Conservation (phyloP, 2,888 invertebrate species). For the Pocota personata region DNA sequence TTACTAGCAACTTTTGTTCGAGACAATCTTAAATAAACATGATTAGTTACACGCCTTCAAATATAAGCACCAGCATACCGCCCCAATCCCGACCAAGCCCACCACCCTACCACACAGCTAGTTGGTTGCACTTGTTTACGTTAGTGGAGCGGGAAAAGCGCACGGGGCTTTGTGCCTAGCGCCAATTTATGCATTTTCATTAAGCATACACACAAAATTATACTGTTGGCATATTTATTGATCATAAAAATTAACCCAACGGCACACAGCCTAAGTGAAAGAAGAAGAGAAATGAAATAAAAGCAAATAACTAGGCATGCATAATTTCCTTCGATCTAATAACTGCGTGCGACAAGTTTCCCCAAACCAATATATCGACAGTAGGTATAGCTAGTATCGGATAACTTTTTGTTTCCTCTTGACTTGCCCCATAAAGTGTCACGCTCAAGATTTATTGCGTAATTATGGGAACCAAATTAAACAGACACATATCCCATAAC, state of each 20-base stretch:
- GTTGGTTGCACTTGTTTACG: slow-evolving; percentile 40
- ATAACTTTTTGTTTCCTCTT: slow-evolving; percentile 51
- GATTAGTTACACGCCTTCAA: slow-evolving; percentile 52
- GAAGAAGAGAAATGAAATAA: slow-evolving; percentile 32
- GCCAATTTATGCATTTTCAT: slow-evolving; percentile 72
- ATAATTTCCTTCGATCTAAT: slow-evolving; percentile 56
- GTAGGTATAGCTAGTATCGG: no score
- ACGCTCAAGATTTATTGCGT: slow-evolving; percentile 64
- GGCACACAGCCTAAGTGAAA: slow-evolving; percentile 13
- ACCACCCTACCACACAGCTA: slow-evolving; percentile 4
- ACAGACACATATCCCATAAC: slow-evolving; percentile 47
- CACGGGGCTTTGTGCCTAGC: slow-evolving; percentile 21
- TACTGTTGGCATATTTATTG: slow-evolving; percentile 70
- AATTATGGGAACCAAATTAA: slow-evolving; percentile 66
- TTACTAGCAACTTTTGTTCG: slow-evolving; percentile 14
- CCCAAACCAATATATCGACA: slow-evolving; percentile 11
- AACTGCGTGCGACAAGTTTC: slow-evolving; percentile 45
- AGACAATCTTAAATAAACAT: slow-evolving; percentile 47
- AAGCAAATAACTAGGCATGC: slow-evolving; percentile 57
- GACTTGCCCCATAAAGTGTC: slow-evolving; percentile 55
- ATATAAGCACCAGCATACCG: neutral
- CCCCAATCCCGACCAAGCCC: slow-evolving; percentile 12
- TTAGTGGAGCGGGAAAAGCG: neutral
- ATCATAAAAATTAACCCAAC: slow-evolving; percentile 69
- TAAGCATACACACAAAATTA: slow-evolving; percentile 53